Evolutionary conservation across 2,113 vertebrate genomes (phyloP), one percentile per base, ranked within the genome.

Genomic region (Oreotrochilus melanogaster): DNA sequence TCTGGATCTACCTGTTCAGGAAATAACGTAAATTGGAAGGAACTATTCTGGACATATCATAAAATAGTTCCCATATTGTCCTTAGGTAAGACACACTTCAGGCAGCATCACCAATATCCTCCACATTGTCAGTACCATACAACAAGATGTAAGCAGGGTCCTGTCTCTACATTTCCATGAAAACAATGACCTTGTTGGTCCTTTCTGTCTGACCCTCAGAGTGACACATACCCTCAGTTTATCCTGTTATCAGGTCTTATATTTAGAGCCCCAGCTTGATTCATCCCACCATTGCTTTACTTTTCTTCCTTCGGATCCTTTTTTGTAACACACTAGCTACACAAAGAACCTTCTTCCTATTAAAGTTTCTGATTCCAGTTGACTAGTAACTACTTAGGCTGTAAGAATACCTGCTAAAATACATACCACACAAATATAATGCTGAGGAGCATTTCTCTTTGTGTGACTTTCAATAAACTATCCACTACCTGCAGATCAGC

Each of bases 401-500:
- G 15, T n/a, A 35, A 65, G 37, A 78, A 81, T 27, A 24, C 18
- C 37, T 88, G 23, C 25, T 70, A 18, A 74, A 86, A n/a, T 3
- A 33, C 1, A 1, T 10, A 57, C 17, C 45, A 45, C 21, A 22
- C 0, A 0, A 88, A 66, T 11, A n/a, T 3, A 78, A 4, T 5
- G 17, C 54, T 61, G 67, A 78, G 37, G n/a, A 91, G 10, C 1
- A 0, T 15, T 28, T 64, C 18, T 56, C 30, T 60, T 25, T 23
- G 24, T 10, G 37, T 51, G 27, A 11, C 11, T 43, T 2, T 6
- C 30, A 47, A 33, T 35, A 69, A 89, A 7, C 42, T 58, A 17
- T 27, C 27, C 3, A 1, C 10, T 21, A 12, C 15, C 15, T 3
- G 4, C 16, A 71, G 61, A 53, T 14, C 19, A 73, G 80, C 51